Evolutionary conservation across 2,888 invertebrate species (phyloP), one percentile per base, ranked within the genome.

Genomic region (Stegana nigrithorax): DNA sequence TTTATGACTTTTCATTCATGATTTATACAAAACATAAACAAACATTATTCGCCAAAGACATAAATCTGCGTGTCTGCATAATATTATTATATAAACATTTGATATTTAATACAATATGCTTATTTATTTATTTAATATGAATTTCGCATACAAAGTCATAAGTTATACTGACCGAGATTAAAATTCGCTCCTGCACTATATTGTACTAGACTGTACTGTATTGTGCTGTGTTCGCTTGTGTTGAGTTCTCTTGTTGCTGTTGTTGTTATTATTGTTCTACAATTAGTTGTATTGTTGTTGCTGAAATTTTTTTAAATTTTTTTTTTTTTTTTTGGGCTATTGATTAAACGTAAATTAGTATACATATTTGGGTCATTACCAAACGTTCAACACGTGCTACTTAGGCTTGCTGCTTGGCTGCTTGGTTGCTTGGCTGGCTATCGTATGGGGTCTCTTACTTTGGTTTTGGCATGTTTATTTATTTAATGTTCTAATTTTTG

Each of bases 331-430:
- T 8, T n/a, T 42, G 58, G 62, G 27, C 23, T 27, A 59, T 69
- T 76, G 73, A 80, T 76, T 80, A 80, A 76, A 77, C 68, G 71
- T 71, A 67, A 77, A 77, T 80, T 79, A 77, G 73, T 73, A 70
- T 78, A 44, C 17, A 17, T 76, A 81, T 78, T 80, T 76, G 70
- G 78, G 78, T 78, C 81, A 78, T 80, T 78, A 78, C 77, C 81
- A 78, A 68, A 62, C 64, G 68, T 63, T 65, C 67, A 66, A 78
- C 79, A 79, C 81, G 77, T 80, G 77, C 78, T 72, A 55, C 25
- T 60, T 51, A 19, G 55, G 27, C 32, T n/a, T n/a, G 53, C 44
- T 36, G 17, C 42, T 10, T 14, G 50, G 58, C 63, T 62, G 67
- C 29, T 51, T 44, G 59, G 58, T 45, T 45, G 23, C 26, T 47